Evolutionary conservation across 1,140 invertebrate species (phyloP).

Genomic region (Lethrus apterus): DNA sequence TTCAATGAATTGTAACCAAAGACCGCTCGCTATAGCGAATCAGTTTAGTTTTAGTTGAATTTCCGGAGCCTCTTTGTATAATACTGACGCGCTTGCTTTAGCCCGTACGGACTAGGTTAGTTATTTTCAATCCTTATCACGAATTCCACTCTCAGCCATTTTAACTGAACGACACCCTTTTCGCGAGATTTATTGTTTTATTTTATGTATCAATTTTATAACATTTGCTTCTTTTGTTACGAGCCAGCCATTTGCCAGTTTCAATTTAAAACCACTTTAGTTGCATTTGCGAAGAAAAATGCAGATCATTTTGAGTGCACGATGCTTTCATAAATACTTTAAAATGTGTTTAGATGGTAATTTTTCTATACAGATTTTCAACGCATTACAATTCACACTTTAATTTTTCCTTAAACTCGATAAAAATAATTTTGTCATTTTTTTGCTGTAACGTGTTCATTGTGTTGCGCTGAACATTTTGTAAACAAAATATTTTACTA

Average conservation of each 20-base stretch:
- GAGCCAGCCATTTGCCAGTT: conserved; percentile 10
- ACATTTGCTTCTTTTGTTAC: conserved; percentile 15
- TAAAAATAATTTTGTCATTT: too few relatives aligned
- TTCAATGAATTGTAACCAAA: neutral
- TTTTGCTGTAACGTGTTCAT: too few relatives aligned
- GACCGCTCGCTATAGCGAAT: too few relatives aligned
- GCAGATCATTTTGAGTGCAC: too few relatives aligned
- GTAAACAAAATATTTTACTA: too few relatives aligned
- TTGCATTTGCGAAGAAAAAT: too few relatives aligned
- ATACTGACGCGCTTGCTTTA: conserved; percentile 11
- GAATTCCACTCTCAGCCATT: conserved; percentile 30
- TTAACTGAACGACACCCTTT: conserved; percentile 22
- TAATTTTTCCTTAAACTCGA: too few relatives aligned
- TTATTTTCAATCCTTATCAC: conserved; percentile 32
- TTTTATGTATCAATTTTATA: conserved; percentile 30
- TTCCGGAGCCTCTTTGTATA: neutral
- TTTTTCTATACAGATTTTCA: too few relatives aligned
- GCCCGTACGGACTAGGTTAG: conserved; percentile 15
- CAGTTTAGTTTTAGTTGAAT: neutral
- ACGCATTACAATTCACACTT: too few relatives aligned
- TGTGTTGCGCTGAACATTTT: too few relatives aligned
- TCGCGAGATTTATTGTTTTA: conserved; percentile 30
- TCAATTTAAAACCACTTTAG: conserved; percentile 20
- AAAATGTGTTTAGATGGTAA: too few relatives aligned
- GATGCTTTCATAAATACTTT: too few relatives aligned